Evolutionary conservation across 2,888 invertebrate species (phyloP).

Genomic region (Physocephala rufipes): DNA sequence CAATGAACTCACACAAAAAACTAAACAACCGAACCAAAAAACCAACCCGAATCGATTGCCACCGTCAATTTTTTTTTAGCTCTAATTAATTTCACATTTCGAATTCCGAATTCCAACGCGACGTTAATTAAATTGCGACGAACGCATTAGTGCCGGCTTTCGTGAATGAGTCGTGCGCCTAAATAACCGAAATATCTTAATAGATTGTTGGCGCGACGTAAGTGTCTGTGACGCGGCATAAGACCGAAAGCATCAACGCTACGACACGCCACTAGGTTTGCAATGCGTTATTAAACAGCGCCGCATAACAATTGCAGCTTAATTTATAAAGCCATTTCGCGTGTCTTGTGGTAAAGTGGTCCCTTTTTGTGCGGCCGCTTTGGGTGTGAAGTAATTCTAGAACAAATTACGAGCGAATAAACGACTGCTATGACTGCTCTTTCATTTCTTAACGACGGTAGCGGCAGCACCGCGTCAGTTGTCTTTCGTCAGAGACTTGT

Average conservation of each 20-base stretch:
- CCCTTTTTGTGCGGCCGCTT: too few relatives aligned
- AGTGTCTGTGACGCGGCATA: not conserved
- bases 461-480: not conserved
- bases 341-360: too few relatives aligned
- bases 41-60: too few relatives aligned
- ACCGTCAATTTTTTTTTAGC: not conserved
- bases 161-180: constrained; percentile 26
- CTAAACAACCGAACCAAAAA: too few relatives aligned
- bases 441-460: not conserved
- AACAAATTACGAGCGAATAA: too few relatives aligned
- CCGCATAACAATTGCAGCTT: not conserved
- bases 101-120: constrained; percentile 10
- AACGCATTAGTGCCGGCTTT: constrained; percentile 28
- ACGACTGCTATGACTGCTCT: not conserved
- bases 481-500: not conserved
- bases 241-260: not conserved
- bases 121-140: constrained; percentile 17
- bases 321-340: too few relatives aligned
- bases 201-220: constrained; percentile 19
- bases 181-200: constrained; percentile 19
- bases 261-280: too few relatives aligned
- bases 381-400: too few relatives aligned
- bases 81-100: constrained; percentile 37
- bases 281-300: constrained; percentile 16
- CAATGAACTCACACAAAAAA: too few relatives aligned